These are phyloP conservation scores for Anguilla marmorata DNA, from an alignment of 2,797 vertebrate genomes.

Conservation along the genomic window DNA sequence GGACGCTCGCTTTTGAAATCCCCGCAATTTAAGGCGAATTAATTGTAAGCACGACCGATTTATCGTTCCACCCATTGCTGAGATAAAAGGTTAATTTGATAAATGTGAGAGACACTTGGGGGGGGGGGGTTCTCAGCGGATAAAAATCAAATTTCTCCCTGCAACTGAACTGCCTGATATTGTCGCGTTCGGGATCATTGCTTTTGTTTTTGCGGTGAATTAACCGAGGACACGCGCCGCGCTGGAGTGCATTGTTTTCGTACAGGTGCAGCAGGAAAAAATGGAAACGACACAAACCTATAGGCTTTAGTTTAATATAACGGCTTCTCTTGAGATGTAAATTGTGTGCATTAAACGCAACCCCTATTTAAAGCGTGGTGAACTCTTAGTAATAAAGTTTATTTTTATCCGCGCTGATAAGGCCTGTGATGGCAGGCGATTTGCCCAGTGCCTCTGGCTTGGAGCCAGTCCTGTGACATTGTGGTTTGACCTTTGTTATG, in stretches of 20 bases:
- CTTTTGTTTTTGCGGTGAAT: conserved; percentile 16
- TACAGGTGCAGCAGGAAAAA: background rate
- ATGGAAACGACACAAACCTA: background rate
- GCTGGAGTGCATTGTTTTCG: background rate
- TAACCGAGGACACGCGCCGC: background rate
- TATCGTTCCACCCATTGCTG: conserved; percentile 29
- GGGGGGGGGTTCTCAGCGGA: conserved; percentile 30
- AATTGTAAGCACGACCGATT: conserved; percentile 31
- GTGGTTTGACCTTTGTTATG: conserved; percentile 9
- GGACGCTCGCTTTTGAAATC: conserved; percentile 29
- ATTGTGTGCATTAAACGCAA: background rate
- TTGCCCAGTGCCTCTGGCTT: background rate
- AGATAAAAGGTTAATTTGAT: conserved; percentile 45
- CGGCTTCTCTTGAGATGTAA: background rate
- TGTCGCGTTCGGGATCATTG: background rate
- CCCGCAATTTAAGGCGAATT: conserved; percentile 19
- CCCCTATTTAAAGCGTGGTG: background rate
- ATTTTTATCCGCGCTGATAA: background rate
- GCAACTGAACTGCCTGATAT: conserved; percentile 35
- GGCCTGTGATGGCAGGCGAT: background rate
- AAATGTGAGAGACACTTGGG: conserved; percentile 30
- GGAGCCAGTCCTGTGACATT: background rate
- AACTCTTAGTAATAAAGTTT: background rate
- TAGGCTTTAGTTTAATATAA: background rate
- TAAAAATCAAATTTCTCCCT: conserved; percentile 31